These are phyloP conservation scores for Polypterus senegalus DNA, from an alignment of 2,113 vertebrate genomes.

Conservation along the genomic window DNA sequence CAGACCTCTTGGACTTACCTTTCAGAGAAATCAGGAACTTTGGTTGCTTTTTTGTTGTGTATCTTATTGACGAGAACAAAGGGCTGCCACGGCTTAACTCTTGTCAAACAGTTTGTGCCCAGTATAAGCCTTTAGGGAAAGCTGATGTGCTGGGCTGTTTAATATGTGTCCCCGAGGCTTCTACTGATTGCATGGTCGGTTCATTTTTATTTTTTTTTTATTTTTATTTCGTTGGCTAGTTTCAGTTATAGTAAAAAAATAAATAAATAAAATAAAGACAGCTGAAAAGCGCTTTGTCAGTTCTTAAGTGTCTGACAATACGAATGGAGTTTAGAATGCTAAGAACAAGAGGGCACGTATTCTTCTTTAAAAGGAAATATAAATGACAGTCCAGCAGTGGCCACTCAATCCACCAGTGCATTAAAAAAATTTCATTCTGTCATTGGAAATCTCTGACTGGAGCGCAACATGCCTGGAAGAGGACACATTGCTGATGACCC, in stretches of 20 bases:
- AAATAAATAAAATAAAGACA: neutral
- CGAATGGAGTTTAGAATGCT: conserved; percentile 42
- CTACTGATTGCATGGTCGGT: conserved; percentile 11
- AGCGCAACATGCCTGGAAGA: conserved; percentile 45
- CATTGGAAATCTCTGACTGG: conserved; percentile 42
- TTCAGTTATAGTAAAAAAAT: conserved; percentile 24
- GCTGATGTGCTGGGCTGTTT: conserved; percentile 18
- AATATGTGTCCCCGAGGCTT: conserved; percentile 17
- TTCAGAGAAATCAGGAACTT: conserved; percentile 27
- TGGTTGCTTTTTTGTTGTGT: conserved; percentile 26
- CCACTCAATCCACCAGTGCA: conserved; percentile 47
- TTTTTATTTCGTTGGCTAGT: conserved; percentile 32
- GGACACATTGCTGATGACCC: conserved; percentile 49
- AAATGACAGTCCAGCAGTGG: conserved; percentile 32
- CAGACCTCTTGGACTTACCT: conserved; percentile 34
- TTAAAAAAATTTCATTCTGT: conserved; percentile 57
- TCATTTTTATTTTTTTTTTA: conserved; percentile 23
- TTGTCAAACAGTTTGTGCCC: conserved; percentile 35
- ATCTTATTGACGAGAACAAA: conserved; percentile 38
- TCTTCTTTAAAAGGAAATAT: conserved; percentile 17
- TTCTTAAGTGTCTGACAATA: conserved; percentile 52
- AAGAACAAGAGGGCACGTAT: conserved; percentile 31
- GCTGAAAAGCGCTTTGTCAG: conserved; percentile 46
- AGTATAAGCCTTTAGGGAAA: conserved; percentile 32
- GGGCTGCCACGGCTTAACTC: conserved; percentile 35